Base-by-base conservation (phyloP, 2,888 invertebrate species). In the Oegoconia quadripuncta region DNA sequence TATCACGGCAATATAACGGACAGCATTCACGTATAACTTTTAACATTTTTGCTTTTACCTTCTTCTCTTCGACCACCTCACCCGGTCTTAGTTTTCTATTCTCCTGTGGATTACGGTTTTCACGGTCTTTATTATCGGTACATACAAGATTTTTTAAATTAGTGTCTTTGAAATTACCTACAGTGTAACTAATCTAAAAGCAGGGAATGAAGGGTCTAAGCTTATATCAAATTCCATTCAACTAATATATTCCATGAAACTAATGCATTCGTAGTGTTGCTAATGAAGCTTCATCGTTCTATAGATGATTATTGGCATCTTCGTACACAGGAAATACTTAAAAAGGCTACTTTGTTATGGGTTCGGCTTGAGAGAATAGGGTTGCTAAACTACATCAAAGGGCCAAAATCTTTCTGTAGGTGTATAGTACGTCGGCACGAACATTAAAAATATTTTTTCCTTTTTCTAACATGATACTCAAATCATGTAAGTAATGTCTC, bases 51-150 rank as follows among this genome's bases (percentile, higher is more conserved):
- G 64, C 69, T 77, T 75, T 95, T 94, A 97, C 96, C 96, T 95
- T 95, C 91, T 94, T 95, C 80, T 96, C 96, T 89, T 95, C 95
- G 88, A 95, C 88, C 88, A 96, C 93, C 91, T 97, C 96, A 88
- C 96, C 96, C 64, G 96, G 96, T 78, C 96, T 95, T 88, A 96
- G 94, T 92, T 95, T 95, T 89, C 95, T 94, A 93, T 93, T 91
- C 86, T 94, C 94, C 95, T 88, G 88, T 86, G 84, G 75, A 87
- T 87, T 86, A 80, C 65, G 80, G 74, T 80, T 86, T 83, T 74
- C 70, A 81, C 80, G 66, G 64, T 80, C 79, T 83, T 52, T 82
- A 84, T 74, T 82, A 81, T 74, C 64, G 68, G 72, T 71, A 72
- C 68, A 73, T 59, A 64, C 54, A 62, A 59, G 58, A 55, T 60